Conservation (phyloP, 2,888 invertebrate genomes). For the Neria commutata region DNA sequence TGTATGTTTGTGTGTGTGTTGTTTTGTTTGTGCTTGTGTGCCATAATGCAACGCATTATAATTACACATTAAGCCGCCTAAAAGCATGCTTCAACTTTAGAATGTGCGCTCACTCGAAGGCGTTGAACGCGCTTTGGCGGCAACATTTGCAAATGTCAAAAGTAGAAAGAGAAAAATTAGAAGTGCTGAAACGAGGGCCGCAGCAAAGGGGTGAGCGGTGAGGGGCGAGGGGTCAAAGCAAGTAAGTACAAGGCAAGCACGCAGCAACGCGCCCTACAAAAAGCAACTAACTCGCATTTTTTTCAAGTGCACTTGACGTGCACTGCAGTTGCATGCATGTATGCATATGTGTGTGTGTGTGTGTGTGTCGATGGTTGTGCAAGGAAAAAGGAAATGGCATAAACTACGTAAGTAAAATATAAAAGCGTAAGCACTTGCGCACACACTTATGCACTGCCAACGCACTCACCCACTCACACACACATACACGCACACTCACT, state of each 20-base stretch:
- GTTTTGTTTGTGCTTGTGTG: too few species aligned
- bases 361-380: too few species aligned
- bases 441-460: too few species aligned
- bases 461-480: background rate
- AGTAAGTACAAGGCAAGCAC: too few species aligned
- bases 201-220: background rate
- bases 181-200: background rate
- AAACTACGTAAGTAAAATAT: constrained; percentile 14
- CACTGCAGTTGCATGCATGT: too few species aligned
- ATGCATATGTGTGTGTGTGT: too few species aligned
- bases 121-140: background rate
- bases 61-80: constrained; percentile 56
- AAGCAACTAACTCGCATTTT: constrained; percentile 18
- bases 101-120: constrained; percentile 1
- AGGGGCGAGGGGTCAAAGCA: too few species aligned
- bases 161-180: background rate
- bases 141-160: background rate
- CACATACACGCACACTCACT: constrained; percentile 1
- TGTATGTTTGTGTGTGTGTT: too few species aligned
- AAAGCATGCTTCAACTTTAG: constrained; percentile 49
- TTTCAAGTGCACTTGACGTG: constrained; percentile 46
- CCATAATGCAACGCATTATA: too few species aligned
- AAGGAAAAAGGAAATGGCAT: constrained; percentile 8
- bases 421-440: background rate
- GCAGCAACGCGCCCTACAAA: background rate